phyloP scores from a whole-genome alignment of 2,113 vertebrate species.

The Phaethon lepturus region DNA sequence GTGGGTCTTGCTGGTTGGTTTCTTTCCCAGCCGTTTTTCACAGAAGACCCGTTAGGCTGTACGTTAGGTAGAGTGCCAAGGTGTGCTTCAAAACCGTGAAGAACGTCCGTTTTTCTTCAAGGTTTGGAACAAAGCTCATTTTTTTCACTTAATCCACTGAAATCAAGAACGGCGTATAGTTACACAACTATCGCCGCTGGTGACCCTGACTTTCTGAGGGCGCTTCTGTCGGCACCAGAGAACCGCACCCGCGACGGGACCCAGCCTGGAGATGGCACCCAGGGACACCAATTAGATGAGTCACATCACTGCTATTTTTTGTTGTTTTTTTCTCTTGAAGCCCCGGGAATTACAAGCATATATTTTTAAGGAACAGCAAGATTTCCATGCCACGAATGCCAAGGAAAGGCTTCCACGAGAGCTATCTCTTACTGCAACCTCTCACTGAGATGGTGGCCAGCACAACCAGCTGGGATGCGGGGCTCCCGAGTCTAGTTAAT shows the following conservation, averaged over 20 bases:
- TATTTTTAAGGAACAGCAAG: not conserved
- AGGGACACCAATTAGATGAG: not conserved
- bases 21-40: fast-evolving
- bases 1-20: not conserved
- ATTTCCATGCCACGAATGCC: fast-evolving
- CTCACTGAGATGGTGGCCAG: not conserved
- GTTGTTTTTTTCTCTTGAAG: not conserved
- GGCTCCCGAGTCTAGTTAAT: not conserved
- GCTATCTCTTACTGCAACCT: not conserved
- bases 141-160: not conserved
- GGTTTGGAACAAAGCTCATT: fast-evolving
- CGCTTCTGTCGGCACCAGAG: not conserved
- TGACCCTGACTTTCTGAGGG: too few relatives aligned
- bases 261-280: too few relatives aligned
- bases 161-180: fast-evolving
- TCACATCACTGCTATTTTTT: not conserved
- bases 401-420: fast-evolving
- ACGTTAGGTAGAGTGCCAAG: fast-evolving
- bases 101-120: fast-evolving
- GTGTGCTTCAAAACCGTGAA: fast-evolving
- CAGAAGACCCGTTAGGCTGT: fast-evolving
- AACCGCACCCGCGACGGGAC: fast-evolving
- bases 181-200: fast-evolving
- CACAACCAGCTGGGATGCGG: not conserved
- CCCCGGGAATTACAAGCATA: not conserved